Conservation (phyloP, 2,113 vertebrate species). For the Thamnophis sirtalis region DNA sequence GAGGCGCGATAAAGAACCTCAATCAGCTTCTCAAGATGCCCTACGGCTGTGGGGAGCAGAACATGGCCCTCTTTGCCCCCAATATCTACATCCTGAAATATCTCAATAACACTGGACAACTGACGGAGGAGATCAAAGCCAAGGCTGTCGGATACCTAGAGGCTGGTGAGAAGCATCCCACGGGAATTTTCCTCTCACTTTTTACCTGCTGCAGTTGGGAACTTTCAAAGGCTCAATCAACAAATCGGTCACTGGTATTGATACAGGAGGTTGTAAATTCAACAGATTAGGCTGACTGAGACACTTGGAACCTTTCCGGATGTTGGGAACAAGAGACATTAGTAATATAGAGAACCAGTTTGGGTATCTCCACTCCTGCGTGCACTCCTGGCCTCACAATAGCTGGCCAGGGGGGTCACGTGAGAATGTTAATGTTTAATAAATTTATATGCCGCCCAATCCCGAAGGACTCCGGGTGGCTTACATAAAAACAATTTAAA, state of each 20-base stretch:
- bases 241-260: neutral
- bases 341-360: neutral
- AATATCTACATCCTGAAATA: conserved; percentile 87
- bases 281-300: too few species aligned
- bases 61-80: conserved; percentile 82
- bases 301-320: too few species aligned
- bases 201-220: neutral
- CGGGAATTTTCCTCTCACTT: neutral
- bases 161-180: neutral
- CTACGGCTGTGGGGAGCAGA: conserved; percentile 87
- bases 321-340: neutral
- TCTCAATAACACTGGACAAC: conserved; percentile 77
- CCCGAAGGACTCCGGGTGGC: too few species aligned
- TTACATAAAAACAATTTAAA: too few species aligned
- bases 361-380: neutral
- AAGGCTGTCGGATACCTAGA: conserved; percentile 74
- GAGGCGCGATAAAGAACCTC: conserved; percentile 77
- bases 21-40: conserved; percentile 82
- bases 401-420: too few species aligned
- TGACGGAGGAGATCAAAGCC: conserved; percentile 67
- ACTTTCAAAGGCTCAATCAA: neutral
- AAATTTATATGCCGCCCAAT: too few species aligned
- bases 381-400: too few species aligned
- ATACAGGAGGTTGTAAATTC: neutral
- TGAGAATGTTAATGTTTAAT: too few species aligned